A percentile compares a stretch with the other conserved stretches of the same genome.
These are phyloP conservation scores for Sebastes nivosus DNA, from an alignment of 2,797 vertebrate genomes.

Conservation along the genomic window DNA sequence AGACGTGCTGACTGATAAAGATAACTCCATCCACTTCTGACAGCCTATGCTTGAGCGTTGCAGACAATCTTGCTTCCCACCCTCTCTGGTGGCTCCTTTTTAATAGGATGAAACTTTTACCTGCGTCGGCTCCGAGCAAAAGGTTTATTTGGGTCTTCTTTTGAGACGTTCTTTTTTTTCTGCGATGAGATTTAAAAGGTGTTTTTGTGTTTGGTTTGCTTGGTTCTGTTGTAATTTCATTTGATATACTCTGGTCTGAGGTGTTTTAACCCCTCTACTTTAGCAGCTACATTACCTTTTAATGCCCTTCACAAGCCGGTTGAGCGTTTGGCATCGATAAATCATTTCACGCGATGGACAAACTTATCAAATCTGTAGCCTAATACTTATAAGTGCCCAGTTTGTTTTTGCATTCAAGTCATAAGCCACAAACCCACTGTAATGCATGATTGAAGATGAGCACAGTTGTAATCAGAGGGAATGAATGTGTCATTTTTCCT, in stretches of 20 bases:
- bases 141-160: constrained; percentile 32
- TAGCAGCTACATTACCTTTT: constrained; percentile 45
- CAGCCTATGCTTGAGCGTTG: constrained; percentile 61
- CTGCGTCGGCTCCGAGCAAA: constrained; percentile 30
- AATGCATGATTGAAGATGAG: constrained; percentile 75
- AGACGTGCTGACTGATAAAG: constrained; percentile 32
- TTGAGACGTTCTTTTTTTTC: constrained; percentile 16
- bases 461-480: constrained; percentile 69
- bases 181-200: constrained; percentile 47
- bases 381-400: constrained; percentile 76
- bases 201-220: constrained; percentile 53
- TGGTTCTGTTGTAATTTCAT: constrained; percentile 40
- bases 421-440: constrained; percentile 75
- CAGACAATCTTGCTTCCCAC: constrained; percentile 69
- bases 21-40: constrained; percentile 50
- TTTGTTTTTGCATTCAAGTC: constrained; percentile 69
- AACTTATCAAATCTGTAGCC: constrained; percentile 76
- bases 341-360: constrained; percentile 63
- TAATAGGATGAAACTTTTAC: constrained; percentile 10
- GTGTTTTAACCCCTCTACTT: constrained; percentile 24
- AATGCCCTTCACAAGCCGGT: constrained; percentile 32
- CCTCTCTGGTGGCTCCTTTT: constrained; percentile 38
- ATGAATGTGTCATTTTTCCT: constrained; percentile 69
- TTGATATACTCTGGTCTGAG: constrained; percentile 39
- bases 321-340: constrained; percentile 53